Evolutionary conservation across 1,140 invertebrate species (phyloP).

Genomic region (Anastatus disparis): DNA sequence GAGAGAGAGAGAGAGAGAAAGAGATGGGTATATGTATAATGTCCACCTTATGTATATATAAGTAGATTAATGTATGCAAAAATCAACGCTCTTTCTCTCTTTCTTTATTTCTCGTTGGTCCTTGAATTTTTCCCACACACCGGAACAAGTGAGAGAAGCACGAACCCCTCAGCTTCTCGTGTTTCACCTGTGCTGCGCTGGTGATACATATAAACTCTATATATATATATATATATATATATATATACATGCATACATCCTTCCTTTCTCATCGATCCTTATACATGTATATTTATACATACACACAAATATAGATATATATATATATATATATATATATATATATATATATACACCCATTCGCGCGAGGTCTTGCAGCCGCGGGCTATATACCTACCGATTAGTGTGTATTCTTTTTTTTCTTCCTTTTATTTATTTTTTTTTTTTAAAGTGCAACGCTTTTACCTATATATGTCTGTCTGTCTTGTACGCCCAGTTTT

Average conservation of each 20-base stretch:
- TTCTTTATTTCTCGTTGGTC: no score
- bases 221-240: no score
- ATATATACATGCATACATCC: no score
- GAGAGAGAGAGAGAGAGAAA: not conserved
- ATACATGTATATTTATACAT: no score
- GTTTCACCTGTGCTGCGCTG: slow-evolving; percentile 40
- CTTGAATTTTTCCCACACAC: slow-evolving; percentile 40
- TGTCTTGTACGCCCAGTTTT: no score
- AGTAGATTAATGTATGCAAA: slow-evolving; percentile 42
- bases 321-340: no score
- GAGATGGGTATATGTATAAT: not conserved
- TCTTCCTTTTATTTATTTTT: not conserved
- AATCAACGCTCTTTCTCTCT: slow-evolving; percentile 1
- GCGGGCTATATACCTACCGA: slow-evolving; percentile 1
- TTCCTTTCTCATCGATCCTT: slow-evolving; percentile 35
- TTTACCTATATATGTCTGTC: no score
- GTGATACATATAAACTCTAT: no score
- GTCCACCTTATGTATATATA: slow-evolving; percentile 21
- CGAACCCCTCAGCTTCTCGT: slow-evolving; percentile 14
- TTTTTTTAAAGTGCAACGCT: slow-evolving; percentile 21
- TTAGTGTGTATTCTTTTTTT: slow-evolving; percentile 23
- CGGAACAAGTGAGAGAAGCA: slow-evolving; percentile 30
- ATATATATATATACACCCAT: no score
- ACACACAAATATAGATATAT: no score
- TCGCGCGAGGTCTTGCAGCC: no score